Conservation (phyloP, 2,888 invertebrate species). For the Diabrotica balteata region DNA sequence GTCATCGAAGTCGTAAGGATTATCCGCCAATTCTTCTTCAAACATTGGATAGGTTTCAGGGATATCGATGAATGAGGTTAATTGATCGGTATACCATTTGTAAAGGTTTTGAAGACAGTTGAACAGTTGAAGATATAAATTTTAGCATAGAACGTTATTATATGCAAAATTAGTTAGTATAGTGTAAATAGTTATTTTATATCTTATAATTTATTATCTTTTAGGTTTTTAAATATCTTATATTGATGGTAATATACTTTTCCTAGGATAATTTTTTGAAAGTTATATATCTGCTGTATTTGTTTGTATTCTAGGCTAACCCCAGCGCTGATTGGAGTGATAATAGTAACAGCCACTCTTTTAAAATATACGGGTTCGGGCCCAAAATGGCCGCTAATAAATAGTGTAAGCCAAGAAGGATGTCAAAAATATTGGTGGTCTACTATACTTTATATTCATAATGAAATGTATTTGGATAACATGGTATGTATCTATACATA, state of each 20-base stretch:
- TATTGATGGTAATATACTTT: neutral
- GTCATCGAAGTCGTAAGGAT: too few relatives aligned
- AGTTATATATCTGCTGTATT: neutral
- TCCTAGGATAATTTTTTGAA: neutral
- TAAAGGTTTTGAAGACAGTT: too few relatives aligned
- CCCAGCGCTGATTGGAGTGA: slow-evolving; percentile 60
- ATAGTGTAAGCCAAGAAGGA: slow-evolving; percentile 32
- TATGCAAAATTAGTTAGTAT: too few relatives aligned
- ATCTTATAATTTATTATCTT: too few relatives aligned
- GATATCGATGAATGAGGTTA: too few relatives aligned
- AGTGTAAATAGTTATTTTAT: too few relatives aligned
- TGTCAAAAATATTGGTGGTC: slow-evolving; percentile 50
- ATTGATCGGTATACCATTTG: too few relatives aligned
- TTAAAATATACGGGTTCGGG: slow-evolving; percentile 61
- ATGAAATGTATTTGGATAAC: slow-evolving; percentile 41
- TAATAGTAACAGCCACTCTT: slow-evolving; percentile 61
- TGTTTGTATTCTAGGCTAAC: slow-evolving; percentile 57
- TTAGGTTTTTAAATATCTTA: neutral
- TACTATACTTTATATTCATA: slow-evolving; percentile 47
- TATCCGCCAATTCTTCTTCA: too few relatives aligned
- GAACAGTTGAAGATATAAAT: too few relatives aligned
- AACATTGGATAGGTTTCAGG: too few relatives aligned
- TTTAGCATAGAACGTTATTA: too few relatives aligned
- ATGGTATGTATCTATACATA: slow-evolving; percentile 13
- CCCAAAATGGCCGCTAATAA: slow-evolving; percentile 58